A percentile compares a stretch with the other conserved stretches of the same genome.
Conservation (phyloP, 2,113 vertebrate species). For the Centropus bengalensis region DNA sequence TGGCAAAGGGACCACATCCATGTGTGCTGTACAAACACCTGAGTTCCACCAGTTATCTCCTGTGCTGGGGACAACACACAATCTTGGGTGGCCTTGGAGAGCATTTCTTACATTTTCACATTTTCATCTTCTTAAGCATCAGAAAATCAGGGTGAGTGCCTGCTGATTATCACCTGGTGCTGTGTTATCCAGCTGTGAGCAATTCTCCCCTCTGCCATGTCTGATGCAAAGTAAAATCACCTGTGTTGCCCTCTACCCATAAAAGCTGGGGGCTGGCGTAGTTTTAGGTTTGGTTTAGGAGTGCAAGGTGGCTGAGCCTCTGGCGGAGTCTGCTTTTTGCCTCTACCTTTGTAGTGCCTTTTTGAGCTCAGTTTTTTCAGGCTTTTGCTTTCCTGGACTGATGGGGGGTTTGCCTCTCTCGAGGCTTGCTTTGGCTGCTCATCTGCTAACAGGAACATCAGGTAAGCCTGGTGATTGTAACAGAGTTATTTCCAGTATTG, state of each 20-base stretch:
- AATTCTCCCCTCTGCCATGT: neutral
- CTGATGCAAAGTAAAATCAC: neutral
- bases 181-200: neutral
- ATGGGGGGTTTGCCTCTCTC: fast-evolving
- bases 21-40: fast-evolving
- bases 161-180: neutral
- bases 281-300: fast-evolving
- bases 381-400: fast-evolving
- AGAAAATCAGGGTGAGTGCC: neutral
- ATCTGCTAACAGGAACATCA: neutral
- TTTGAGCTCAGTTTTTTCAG: neutral
- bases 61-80: neutral
- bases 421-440: fast-evolving
- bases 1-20: neutral
- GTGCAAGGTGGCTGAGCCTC: fast-evolving
- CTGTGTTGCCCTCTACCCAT: neutral
- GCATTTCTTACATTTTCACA: neutral
- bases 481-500: neutral
- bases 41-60: too few relatives aligned
- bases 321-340: fast-evolving
- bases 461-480: neutral
- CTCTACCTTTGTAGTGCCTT: fast-evolving
- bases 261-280: neutral
- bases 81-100: neutral
- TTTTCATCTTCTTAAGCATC: neutral